Conservation (phyloP, 2,888 invertebrate species). For the Drosophila suboccidentalis region DNA sequence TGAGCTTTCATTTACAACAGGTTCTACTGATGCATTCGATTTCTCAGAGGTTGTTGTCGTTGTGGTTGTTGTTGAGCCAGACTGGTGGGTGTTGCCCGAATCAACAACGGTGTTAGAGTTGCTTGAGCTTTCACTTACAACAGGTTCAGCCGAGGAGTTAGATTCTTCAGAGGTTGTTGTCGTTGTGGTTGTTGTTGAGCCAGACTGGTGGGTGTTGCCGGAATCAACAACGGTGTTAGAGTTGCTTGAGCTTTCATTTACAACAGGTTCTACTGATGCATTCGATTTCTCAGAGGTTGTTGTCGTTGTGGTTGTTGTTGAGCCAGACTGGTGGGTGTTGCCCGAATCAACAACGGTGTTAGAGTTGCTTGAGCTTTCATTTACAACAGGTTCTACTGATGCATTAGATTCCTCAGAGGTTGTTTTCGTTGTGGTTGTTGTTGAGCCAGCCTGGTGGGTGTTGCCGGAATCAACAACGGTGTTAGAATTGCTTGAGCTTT, state of each 20-base stretch:
- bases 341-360: no score
- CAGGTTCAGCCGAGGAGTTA: neutral
- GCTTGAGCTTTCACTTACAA: neutral
- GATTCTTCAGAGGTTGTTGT: neutral
- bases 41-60: constrained; percentile 7
- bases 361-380: no score
- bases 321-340: no score
- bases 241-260: neutral
- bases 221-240: neutral
- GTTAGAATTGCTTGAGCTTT: neutral
- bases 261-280: neutral
- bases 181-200: constrained; percentile 7
- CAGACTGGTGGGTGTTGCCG: neutral
- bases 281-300: neutral
- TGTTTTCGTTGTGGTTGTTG: no score
- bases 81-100: neutral
- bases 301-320: no score
- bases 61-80: constrained; percentile 16
- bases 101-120: constrained; percentile 1
- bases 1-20: neutral
- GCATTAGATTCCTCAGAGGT: no score
- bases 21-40: neutral
- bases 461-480: no score
- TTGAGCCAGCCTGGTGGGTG: no score
- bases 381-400: no score